Evolutionary conservation across 2,888 invertebrate species (phyloP).

Genomic region (Eupithecia subfuscata): DNA sequence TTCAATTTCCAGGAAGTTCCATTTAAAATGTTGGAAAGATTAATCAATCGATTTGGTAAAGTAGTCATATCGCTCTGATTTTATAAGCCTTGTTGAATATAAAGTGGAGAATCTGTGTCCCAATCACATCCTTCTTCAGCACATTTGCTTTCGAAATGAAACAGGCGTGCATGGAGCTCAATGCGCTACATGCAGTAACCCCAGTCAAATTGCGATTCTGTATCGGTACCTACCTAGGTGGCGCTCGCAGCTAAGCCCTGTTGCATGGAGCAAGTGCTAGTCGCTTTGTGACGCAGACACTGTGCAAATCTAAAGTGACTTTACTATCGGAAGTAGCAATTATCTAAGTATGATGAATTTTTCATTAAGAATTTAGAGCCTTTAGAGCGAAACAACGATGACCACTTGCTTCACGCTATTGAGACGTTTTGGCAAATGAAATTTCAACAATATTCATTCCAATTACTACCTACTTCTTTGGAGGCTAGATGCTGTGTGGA

Average conservation of each 20-base stretch:
- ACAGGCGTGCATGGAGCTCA: not conserved
- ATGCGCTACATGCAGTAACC: not conserved
- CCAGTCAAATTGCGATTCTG: conserved; percentile 7
- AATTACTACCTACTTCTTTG: no score
- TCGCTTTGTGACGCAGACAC: not conserved
- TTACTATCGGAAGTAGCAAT: not conserved
- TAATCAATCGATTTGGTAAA: not conserved
- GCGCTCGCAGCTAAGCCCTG: not conserved
- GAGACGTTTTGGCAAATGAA: not conserved
- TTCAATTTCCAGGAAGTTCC: no score
- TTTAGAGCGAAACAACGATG: not conserved
- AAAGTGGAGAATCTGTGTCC: not conserved
- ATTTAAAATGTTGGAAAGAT: not conserved
- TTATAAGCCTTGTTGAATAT: not conserved
- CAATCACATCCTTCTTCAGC: not conserved
- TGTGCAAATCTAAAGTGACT: not conserved
- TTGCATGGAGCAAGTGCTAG: not conserved
- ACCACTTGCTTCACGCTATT: not conserved
- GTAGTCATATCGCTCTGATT: not conserved
- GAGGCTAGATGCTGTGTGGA: no score
- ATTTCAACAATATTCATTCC: not conserved
- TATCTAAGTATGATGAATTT: not conserved
- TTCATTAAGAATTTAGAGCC: not conserved
- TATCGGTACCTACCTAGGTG: conserved; percentile 10
- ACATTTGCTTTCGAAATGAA: not conserved